Evolutionary conservation across 2,888 invertebrate species (phyloP).

Genomic region (Tenthredo distinguenda): DNA sequence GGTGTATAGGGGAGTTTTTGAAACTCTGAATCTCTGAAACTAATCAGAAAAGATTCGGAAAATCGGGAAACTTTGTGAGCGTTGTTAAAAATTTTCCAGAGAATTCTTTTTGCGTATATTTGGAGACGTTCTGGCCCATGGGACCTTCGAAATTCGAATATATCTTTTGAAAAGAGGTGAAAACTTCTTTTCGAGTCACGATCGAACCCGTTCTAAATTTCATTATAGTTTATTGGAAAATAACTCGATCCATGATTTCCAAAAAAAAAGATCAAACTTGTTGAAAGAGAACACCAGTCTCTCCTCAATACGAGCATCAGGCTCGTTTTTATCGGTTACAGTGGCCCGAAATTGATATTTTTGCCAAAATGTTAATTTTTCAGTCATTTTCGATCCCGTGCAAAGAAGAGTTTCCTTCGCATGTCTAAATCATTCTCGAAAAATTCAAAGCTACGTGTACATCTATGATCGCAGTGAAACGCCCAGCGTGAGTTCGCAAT

Average conservation of each 20-base stretch:
- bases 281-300: not conserved
- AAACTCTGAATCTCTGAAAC: too few relatives aligned
- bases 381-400: not conserved
- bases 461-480: not conserved
- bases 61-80: too few relatives aligned
- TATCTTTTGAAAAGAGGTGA: too few relatives aligned
- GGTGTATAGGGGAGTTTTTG: too few relatives aligned
- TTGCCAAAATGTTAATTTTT: not conserved
- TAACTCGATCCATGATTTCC: not conserved
- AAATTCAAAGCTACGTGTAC: not conserved
- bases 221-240: not conserved
- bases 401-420: not conserved
- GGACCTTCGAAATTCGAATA: too few relatives aligned
- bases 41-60: too few relatives aligned
- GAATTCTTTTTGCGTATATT: too few relatives aligned
- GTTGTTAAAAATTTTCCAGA: too few relatives aligned
- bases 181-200: too few relatives aligned
- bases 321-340: not conserved
- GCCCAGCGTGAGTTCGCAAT: not conserved
- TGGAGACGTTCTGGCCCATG: too few relatives aligned
- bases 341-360: not conserved
- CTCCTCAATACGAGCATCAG: not conserved
- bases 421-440: not conserved
- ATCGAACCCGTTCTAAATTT: too few relatives aligned
- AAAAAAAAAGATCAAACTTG: not conserved